These are phyloP conservation scores for Physeter macrocephalus DNA, from an alignment of 2,113 vertebrate species.

Conservation along the genomic window DNA sequence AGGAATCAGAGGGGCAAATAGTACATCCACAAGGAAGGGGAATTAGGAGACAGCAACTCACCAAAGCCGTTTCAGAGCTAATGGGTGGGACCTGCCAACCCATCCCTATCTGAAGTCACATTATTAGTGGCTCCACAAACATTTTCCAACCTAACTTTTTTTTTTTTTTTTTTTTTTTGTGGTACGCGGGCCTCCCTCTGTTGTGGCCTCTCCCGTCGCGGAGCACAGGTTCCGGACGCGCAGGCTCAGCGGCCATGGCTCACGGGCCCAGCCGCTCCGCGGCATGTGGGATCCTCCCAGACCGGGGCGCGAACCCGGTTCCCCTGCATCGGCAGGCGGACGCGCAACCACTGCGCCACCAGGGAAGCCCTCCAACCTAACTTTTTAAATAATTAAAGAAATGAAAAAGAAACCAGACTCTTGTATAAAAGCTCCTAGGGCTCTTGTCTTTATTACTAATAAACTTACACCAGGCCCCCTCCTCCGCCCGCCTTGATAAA, in stretches of 20 bases:
- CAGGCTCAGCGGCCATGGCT: too few species aligned
- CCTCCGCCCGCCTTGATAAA: slow-evolving; percentile 1
- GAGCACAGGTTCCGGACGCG: too few species aligned
- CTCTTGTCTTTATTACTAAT: slow-evolving; percentile 65
- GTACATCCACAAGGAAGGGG: background rate
- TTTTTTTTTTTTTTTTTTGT: too few species aligned
- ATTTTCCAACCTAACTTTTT: slow-evolving; percentile 53
- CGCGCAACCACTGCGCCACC: too few species aligned
- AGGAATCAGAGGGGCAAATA: background rate
- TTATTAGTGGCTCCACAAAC: slow-evolving; percentile 28
- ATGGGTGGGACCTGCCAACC: background rate
- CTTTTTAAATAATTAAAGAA: too few species aligned
- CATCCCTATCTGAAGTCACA: slow-evolving; percentile 29
- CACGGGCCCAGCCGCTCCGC: too few species aligned
- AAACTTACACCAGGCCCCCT: background rate
- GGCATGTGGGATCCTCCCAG: too few species aligned
- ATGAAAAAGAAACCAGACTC: slow-evolving; percentile 42
- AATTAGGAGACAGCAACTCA: background rate
- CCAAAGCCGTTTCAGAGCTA: background rate
- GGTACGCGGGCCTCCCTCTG: too few species aligned
- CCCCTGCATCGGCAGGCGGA: too few species aligned
- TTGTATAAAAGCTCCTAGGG: background rate
- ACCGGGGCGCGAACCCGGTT: too few species aligned
- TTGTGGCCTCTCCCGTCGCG: too few species aligned
- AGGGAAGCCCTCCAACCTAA: too few species aligned